Base-by-base conservation (phyloP, 2,888 invertebrate genomes). In the Eustalomyia histrio region DNA sequence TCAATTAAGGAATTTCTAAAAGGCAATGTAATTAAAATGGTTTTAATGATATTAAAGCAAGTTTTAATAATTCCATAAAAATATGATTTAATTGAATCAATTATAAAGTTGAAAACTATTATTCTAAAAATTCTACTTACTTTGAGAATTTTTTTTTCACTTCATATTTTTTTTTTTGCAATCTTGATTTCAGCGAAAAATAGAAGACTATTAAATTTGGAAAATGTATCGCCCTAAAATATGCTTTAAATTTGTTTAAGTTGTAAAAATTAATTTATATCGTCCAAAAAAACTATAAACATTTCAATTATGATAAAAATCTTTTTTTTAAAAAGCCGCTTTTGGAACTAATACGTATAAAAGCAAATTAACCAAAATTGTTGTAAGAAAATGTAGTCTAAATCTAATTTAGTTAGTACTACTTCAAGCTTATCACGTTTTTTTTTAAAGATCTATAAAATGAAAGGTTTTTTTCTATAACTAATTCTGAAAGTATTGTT, bases 401-500 rank as follows among this genome's bases (percentile, higher is more conserved):
- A 47, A n/a, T n/a, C n/a, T n/a, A 47, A 47, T 47, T 47, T 6
- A 47, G n/a, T 47, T 47, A 29, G 29, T 29, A 14, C 43, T 47
- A 14, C n/a, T n/a, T 47, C 6, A 47, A 47, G 43, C 43, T 47
- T 47, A n/a, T 47, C 43, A 5, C 10, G n/a, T 47, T 47, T 47
- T 47, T 47, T 47, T 47, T 47, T 47, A n/a, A 47, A 47, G 43
- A 14, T 47, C 43, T 6, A 47, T 47, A 47, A 47, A 47, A 47
- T n/a, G n/a, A 47, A 14, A 47, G 43, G 43, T 47, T 47, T 47
- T 47, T 29, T 29, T 29, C n/a, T 47, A 47, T 47, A n/a, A 47
- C 43, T 47, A 47, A 47, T 47, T 47, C n/a, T 6, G 43, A 47
- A 47, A 47, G n/a, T 14, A n/a, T 47, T 47, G 10, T 39, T 47